These are phyloP conservation scores for Lagodon rhomboides DNA, from an alignment of 2,797 vertebrate genomes.

Conservation along the genomic window DNA sequence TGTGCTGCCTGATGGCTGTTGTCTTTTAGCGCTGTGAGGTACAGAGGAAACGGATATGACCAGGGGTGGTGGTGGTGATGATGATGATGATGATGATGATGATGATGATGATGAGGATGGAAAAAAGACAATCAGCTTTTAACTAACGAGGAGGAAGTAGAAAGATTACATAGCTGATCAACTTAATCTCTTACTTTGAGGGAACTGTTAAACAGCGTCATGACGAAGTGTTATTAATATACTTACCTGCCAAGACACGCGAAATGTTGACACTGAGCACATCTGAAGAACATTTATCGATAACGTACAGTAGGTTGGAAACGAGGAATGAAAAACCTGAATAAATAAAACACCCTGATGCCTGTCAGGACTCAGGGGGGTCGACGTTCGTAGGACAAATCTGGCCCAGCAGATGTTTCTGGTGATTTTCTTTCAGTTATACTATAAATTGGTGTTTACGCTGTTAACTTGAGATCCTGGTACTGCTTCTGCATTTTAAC, in stretches of 20 bases:
- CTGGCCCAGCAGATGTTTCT: too few species aligned
- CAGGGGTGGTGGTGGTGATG: slow-evolving; percentile 49
- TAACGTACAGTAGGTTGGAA: too few species aligned
- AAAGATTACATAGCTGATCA: background rate
- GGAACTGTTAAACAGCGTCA: background rate
- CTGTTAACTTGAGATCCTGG: too few species aligned
- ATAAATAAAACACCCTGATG: too few species aligned
- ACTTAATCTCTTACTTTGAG: background rate
- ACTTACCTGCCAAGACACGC: background rate
- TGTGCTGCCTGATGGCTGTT: slow-evolving; percentile 66
- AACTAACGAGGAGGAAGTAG: slow-evolving; percentile 6
- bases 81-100: slow-evolving; percentile 62
- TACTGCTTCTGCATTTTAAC: too few species aligned
- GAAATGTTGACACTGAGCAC: background rate
- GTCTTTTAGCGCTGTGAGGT: slow-evolving; percentile 73
- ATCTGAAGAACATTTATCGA: background rate
- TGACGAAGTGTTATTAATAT: background rate
- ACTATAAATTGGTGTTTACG: too few species aligned
- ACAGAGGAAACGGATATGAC: slow-evolving; percentile 75
- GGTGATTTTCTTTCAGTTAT: too few species aligned
- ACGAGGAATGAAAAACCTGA: too few species aligned
- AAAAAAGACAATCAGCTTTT: slow-evolving; percentile 35
- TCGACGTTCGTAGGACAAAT: too few species aligned
- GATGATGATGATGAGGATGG: slow-evolving; percentile 35
- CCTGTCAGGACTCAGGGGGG: too few species aligned